Conservation (phyloP, 2,113 vertebrate species). For the Aspidoscelis tigris region DNA sequence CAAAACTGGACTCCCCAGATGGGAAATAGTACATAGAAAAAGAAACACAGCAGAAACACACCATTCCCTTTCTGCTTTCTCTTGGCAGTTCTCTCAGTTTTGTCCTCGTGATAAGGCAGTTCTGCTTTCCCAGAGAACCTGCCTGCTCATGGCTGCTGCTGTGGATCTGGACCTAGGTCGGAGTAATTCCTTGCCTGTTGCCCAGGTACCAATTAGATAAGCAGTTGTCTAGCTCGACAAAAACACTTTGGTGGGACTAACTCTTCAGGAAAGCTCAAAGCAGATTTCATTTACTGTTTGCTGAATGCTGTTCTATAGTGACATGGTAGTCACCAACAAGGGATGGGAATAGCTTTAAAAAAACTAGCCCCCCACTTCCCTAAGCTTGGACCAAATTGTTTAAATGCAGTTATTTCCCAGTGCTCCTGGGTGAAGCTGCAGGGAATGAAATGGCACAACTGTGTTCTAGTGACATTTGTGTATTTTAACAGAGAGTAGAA, state of each 20-base stretch:
- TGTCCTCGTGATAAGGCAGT: conserved; percentile 83
- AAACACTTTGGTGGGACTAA: background rate
- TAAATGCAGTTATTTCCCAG: no score
- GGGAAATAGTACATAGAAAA: no score
- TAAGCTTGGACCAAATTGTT: no score
- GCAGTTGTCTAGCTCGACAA: no score
- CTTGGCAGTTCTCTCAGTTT: conserved; percentile 86
- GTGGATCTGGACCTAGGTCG: conserved; percentile 84
- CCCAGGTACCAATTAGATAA: conserved; percentile 76
- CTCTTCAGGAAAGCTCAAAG: background rate
- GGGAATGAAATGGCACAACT: no score
- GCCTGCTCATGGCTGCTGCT: conserved; percentile 87
- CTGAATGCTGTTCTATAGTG: background rate
- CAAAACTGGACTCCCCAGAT: background rate
- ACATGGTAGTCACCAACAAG: background rate
- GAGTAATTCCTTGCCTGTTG: conserved; percentile 65
- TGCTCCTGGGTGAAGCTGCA: no score
- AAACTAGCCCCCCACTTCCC: no score
- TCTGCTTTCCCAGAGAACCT: conserved; percentile 88
- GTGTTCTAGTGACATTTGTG: no score
- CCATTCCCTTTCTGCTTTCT: conserved; percentile 53
- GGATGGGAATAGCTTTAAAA: no score
- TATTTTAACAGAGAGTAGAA: no score
- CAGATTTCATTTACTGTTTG: background rate
- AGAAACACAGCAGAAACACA: conserved; percentile 40